phyloP scores from a whole-genome alignment of 2,888 invertebrate genomes.

The Girardia tigrina region DNA sequence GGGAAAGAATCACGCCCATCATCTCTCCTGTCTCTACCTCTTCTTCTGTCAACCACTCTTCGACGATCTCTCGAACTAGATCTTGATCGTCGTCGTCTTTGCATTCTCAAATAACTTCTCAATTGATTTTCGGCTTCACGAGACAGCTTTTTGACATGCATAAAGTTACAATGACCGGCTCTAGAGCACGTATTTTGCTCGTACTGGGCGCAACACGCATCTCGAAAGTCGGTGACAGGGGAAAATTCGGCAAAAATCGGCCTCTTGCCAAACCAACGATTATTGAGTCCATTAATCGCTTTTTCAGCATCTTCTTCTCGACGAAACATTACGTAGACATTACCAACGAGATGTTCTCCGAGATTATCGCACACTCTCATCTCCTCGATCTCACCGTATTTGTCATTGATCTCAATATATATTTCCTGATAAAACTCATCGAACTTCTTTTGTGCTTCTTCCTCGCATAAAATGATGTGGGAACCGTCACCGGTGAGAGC shows the following conservation, averaged over 20 bases:
- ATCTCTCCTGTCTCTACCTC: not conserved
- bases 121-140: conserved; percentile 56
- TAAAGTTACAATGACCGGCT: conserved; percentile 98
- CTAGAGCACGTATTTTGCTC: conserved; percentile 98
- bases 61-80: not conserved
- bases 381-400: conserved; percentile 96
- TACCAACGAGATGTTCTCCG: conserved; percentile 92
- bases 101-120: not conserved
- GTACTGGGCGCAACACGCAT: conserved; percentile 96
- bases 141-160: conserved; percentile 97
- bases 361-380: conserved; percentile 99
- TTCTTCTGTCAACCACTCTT: not conserved
- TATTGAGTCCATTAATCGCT: conserved; percentile 86
- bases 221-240: conserved; percentile 95
- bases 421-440: conserved; percentile 99
- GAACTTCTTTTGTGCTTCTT: conserved; percentile 97
- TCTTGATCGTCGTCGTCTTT: not conserved
- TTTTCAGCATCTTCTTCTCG: conserved; percentile 95
- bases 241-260: conserved; percentile 95
- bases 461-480: conserved; percentile 57
- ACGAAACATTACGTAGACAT: conserved; percentile 95
- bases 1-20: not conserved
- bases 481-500: not conserved
- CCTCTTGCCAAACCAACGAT: conserved; percentile 94
- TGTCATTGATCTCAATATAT: conserved; percentile 92